Base-by-base conservation (phyloP, 2,888 invertebrate genomes). In the Bhutanitis thaidina region DNA sequence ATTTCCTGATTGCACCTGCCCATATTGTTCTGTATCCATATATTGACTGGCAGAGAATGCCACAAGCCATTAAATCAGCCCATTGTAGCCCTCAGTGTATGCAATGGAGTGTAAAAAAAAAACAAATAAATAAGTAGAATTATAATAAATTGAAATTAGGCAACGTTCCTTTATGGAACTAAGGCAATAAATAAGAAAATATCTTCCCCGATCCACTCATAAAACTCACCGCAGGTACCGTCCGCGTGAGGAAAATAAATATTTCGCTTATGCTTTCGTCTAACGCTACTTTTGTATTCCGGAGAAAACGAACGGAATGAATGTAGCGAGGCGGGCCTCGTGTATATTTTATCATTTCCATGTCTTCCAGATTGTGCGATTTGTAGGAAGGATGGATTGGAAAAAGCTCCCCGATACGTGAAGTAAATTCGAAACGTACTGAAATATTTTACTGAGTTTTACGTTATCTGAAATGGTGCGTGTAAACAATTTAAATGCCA, bases 171-270 rank as follows among this genome's bases (percentile, higher is more conserved):
- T 3, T 27, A 10, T 27, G 25, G 25, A 12, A n/a, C 4, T 12
- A n/a, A 27, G 14, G n/a, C 9, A 47, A 39, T 39, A 47, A 39
- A 47, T 39, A 39, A 39, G 13, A 34, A 38, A 39, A 47, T 34
- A 32, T 13, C 13, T 20, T n/a, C 38, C 30, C 30, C 16, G 16
- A 3, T 32, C n/a, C 20, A 16, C 29, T 12, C 29, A 47, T 47
- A 47, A 47, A 47, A 32, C 34, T 30, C 30, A 20, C 14, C 36
- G 10, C 43, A 25, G 12, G 34, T 34, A 16, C 27, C 3, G 0
- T 7, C 15, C 36, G 36, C 25, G 12, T 8, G 39, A 27, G 4
- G 25, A 1, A 44, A 13, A 20, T 36, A 36, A 36, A 44, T 45
- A 16, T 16, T 29, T 45, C 10, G 25, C 13, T 36, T 37, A 9